Evolutionary conservation across 1,140 invertebrate genomes (phyloP).

Genomic region (Saccostrea echinata): DNA sequence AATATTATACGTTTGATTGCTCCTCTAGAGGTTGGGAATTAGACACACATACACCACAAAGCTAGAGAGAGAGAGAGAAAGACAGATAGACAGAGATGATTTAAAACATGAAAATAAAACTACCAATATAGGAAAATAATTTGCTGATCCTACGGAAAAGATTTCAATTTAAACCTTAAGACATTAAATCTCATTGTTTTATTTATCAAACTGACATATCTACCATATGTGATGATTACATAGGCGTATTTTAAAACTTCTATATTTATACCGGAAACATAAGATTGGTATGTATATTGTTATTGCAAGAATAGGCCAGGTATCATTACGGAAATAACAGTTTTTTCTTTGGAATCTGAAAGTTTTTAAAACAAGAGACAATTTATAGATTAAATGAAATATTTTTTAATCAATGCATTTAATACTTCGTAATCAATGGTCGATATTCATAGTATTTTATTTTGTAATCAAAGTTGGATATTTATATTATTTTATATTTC

Average conservation of each 20-base stretch:
- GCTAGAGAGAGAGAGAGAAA: too few species aligned
- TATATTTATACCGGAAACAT: background rate
- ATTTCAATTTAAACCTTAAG: too few species aligned
- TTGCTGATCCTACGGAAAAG: too few species aligned
- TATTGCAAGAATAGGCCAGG: background rate
- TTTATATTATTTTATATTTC: background rate
- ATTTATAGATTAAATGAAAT: background rate
- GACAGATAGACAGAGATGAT: too few species aligned
- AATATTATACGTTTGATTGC: too few species aligned
- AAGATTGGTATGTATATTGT: background rate
- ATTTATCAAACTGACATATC: background rate
- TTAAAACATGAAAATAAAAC: too few species aligned
- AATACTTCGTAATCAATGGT: background rate
- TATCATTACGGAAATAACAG: background rate
- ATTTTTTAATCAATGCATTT: background rate
- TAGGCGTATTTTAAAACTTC: background rate
- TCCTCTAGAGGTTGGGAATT: too few species aligned
- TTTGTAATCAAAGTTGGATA: background rate
- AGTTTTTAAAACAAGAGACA: background rate
- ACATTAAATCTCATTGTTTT: background rate
- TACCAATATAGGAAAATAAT: too few species aligned
- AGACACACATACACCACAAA: too few species aligned
- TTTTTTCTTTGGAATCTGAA: background rate
- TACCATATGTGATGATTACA: background rate
- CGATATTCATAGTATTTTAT: background rate